Evolutionary conservation across 2,113 vertebrate species (phyloP).

Genomic region (Anguilla rostrata): DNA sequence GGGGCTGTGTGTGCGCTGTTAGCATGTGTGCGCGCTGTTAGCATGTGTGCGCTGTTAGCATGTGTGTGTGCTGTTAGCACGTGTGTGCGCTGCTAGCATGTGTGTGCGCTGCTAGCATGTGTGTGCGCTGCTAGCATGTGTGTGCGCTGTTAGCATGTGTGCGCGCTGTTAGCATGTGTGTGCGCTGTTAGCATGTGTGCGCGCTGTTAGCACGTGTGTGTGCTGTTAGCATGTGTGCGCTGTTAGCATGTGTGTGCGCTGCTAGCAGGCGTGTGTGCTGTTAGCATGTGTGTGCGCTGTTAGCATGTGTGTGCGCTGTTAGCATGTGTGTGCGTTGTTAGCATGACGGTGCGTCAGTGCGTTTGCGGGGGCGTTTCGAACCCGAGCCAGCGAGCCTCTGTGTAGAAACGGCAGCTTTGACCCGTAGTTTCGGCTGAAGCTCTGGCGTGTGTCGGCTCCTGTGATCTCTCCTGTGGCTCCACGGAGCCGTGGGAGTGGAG

Average conservation of each 20-base stretch:
- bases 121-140: too few species aligned
- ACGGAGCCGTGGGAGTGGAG: not conserved
- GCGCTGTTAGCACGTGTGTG: too few species aligned
- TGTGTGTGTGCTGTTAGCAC: too few species aligned
- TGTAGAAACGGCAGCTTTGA: slow-evolving; percentile 25
- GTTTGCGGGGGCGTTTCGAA: slow-evolving; percentile 39
- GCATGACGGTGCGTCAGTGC: slow-evolving; percentile 33
- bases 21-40: not conserved
- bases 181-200: not conserved
- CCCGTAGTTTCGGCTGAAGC: not conserved
- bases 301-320: too few species aligned
- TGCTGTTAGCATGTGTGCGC: too few species aligned
- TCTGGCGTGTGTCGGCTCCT: slow-evolving; percentile 1
- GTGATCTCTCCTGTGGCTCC: not conserved
- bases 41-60: not conserved
- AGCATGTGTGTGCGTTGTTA: too few species aligned
- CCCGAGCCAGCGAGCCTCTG: slow-evolving; percentile 29
- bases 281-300: too few species aligned
- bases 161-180: too few species aligned
- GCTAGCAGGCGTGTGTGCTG: too few species aligned
- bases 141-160: too few species aligned
- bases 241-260: too few species aligned
- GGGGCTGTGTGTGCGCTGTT: not conserved
- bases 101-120: too few species aligned
- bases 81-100: not conserved